Conservation (phyloP, 1,140 invertebrate species). For the Solenopsis fugax region DNA sequence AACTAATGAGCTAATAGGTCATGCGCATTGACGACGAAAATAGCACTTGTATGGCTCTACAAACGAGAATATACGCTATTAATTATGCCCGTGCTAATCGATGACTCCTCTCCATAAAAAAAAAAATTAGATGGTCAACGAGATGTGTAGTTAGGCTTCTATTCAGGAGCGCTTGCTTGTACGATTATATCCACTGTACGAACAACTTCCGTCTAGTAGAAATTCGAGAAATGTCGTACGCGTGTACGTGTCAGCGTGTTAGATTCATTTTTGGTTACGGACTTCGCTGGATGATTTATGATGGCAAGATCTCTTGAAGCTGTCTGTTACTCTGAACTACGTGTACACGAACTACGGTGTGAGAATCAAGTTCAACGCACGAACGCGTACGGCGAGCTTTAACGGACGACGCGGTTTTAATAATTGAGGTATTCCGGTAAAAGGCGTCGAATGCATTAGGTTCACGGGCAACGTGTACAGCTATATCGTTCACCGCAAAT, state of each 20-base stretch:
- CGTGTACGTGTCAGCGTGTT: not conserved
- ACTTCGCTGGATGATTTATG: slow-evolving; percentile 3
- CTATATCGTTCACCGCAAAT: slow-evolving; percentile 67
- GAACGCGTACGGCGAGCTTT: not conserved
- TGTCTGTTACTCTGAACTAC: slow-evolving; percentile 10
- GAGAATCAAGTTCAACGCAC: slow-evolving; percentile 51
- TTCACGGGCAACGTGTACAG: slow-evolving; percentile 69
- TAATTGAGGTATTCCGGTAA: slow-evolving; percentile 65
- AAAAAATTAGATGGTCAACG: not conserved
- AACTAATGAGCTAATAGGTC: slow-evolving; percentile 22
- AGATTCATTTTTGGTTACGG: slow-evolving; percentile 22
- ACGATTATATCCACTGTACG: not conserved
- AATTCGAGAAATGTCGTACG: not conserved
- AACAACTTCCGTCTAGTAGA: slow-evolving; percentile 12
- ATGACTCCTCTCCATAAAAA: not conserved
- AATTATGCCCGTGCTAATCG: slow-evolving; percentile 12
- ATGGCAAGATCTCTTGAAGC: not conserved
- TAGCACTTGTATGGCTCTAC: not conserved
- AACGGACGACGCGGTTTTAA: slow-evolving; percentile 13
- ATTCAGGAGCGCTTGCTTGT: no score
- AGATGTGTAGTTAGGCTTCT: not conserved
- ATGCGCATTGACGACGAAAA: not conserved
- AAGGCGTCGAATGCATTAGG: slow-evolving; percentile 65
- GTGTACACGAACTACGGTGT: not conserved
- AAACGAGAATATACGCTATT: slow-evolving; percentile 3